Evolutionary conservation across 2,113 vertebrate genomes (phyloP), one percentile per base, ranked within the genome.

Genomic region (Charina bottae): DNA sequence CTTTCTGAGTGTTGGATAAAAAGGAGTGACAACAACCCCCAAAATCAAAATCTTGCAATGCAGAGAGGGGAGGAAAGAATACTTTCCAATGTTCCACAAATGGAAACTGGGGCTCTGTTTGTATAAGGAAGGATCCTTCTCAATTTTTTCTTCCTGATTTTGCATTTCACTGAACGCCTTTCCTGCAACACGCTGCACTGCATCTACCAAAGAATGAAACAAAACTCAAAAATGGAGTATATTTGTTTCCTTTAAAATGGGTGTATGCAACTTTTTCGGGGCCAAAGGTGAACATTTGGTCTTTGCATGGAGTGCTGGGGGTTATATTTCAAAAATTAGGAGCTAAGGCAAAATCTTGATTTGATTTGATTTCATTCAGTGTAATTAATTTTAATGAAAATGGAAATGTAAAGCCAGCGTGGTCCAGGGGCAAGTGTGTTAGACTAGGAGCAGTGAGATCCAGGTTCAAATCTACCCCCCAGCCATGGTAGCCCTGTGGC

Each of bases 1-100:
- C 92, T 94, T 94, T 93, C 92, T 96, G 95, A 96, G 96, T 94
- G 93, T 96, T 90, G 95, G 90, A 95, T 85, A 89, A 95, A 96
- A 93, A 91, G 89, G 94, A 28, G 15, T 3, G 6, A 10, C n/a
- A 33, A 72, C 68, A 19, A 19, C 0, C 13, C 37, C n/a, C 13
- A 93, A 94, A 90, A 87, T 86, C 87, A 87, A 88, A 93, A 93
- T 90, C 93, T 94, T 94, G 53, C 85, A 56, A 0, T 6, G 91
- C 72, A 92, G 91, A 89, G 19, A 8, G 93, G 94, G 93, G 95
- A 92, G 55, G 53, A 37, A 6, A 72, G 12, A 17, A 56, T 46
- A 6, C 49, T 46, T 2, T 10, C 53, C 37, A 83, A 59, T 11
- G 17, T 46, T 58, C 53, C 33, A 49, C 17, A 72, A 26, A 78